Evolutionary conservation across 1,140 invertebrate species (phyloP), one percentile per base, ranked within the genome.

Genomic region (Maconellicoccus hirsutus): DNA sequence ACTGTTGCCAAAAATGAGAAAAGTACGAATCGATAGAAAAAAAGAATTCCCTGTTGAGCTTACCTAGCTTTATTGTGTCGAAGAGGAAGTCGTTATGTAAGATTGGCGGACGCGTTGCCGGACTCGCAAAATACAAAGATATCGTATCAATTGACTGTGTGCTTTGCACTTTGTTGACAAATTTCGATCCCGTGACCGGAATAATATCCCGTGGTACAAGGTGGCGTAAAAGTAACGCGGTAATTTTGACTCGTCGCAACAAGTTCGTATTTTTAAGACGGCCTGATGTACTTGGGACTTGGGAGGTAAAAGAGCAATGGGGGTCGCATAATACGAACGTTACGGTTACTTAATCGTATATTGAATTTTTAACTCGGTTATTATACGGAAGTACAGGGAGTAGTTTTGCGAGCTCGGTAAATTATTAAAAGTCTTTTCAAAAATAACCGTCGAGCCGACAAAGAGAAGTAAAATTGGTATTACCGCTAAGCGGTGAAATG

Each of bases 61-160:
- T 52, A 52, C 42, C 42, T 52, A 52, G 42, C 42, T 52, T 52
- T 52, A 52, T 52, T 52, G 42, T 52, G 42, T 52, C n/a, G 10
- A 14, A 6, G 42, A 52, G 42, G 29, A 52, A 52, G 6, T 52
- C 42, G 42, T 52, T 52, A 52, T 52, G 6, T 52, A 52, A 6
- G 42, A 52, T 19, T 33, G 29, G 29, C 12, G n/a, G 33, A 52
- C n/a, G 10, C 42, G 42, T 52, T 33, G n/a, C n/a, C n/a, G n/a
- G n/a, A n/a, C n/a, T 38, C 33, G 14, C 33, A 38, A 33, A 6
- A 33, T 33, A 12, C 12, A 33, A 3, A 33, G 3, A 33, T 33
- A 33, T 6, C 29, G 42, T 52, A 52, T 52, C 42, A 52, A 52
- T 52, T 3, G 42, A 19, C 42, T 4, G 42, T 52, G 42, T 52